phyloP scores from a whole-genome alignment of 1,140 invertebrate species.

The Bombus pyrosoma region DNA sequence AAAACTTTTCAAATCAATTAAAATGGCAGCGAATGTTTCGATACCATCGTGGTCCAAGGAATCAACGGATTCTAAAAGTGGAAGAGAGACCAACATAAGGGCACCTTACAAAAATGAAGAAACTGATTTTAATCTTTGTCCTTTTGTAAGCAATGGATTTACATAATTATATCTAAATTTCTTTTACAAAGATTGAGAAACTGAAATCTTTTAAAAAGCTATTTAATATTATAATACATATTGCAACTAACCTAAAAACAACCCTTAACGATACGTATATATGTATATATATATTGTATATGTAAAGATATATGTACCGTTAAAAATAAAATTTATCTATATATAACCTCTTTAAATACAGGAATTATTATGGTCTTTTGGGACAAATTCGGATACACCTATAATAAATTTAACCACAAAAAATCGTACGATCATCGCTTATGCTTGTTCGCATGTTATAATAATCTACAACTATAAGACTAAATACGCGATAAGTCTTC shows the following conservation, averaged over 20 bases:
- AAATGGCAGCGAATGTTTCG: conserved; percentile 12
- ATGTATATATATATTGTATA: too few relatives aligned
- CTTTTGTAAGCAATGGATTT: conserved; percentile 46
- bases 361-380: conserved; percentile 84
- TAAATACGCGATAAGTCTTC: conserved; percentile 82
- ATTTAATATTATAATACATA: neutral
- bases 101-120: neutral
- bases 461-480: conserved; percentile 83
- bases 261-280: neutral
- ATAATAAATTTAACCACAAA: conserved; percentile 83
- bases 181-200: neutral
- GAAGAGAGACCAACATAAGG: neutral
- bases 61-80: neutral
- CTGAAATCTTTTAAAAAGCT: neutral
- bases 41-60: neutral
- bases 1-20: neutral
- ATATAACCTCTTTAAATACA: conserved; percentile 45
- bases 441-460: conserved; percentile 82
- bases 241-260: neutral
- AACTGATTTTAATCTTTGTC: conserved; percentile 29
- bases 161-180: neutral
- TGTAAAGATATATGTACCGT: neutral
- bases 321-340: neutral
- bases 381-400: conserved; percentile 81
- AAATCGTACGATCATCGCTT: conserved; percentile 80